These are phyloP conservation scores for Drosophila mettleri DNA, from an alignment of 2,888 invertebrate genomes.

Conservation along the genomic window DNA sequence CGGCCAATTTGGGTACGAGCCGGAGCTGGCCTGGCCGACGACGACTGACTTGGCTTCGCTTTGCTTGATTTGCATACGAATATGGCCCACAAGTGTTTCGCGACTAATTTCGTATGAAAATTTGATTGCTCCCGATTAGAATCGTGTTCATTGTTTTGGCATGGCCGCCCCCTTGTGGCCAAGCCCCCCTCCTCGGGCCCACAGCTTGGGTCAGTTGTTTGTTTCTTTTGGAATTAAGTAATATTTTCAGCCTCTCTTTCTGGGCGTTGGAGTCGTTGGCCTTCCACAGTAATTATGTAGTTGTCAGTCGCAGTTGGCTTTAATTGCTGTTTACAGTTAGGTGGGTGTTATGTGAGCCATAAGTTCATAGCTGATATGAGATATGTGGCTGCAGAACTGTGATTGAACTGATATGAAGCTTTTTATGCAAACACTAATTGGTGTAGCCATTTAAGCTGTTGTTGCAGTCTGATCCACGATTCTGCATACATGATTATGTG, in stretches of 20 bases:
- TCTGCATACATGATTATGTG: not conserved
- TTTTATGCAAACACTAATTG: slow-evolving; percentile 29
- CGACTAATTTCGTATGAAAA: slow-evolving; percentile 79
- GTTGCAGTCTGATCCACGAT: slow-evolving; percentile 2
- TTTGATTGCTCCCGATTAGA: slow-evolving; percentile 78
- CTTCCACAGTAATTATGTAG: slow-evolving; percentile 55
- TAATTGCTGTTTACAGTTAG: slow-evolving; percentile 55
- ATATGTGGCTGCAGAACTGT: slow-evolving; percentile 5
- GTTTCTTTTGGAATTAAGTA: slow-evolving; percentile 52
- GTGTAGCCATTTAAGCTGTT: not conserved
- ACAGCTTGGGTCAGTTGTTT: slow-evolving; percentile 12
- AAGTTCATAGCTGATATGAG: not conserved
- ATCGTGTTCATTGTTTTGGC: slow-evolving; percentile 77
- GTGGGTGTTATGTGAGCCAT: slow-evolving; percentile 40
- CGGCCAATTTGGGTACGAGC: slow-evolving; percentile 62
- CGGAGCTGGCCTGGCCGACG: slow-evolving; percentile 23
- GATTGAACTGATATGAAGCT: slow-evolving; percentile 29
- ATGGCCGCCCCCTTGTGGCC: not conserved
- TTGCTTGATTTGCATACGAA: slow-evolving; percentile 71
- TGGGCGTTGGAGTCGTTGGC: slow-evolving; percentile 42
- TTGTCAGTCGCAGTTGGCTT: slow-evolving; percentile 49
- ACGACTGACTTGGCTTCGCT: too few relatives aligned
- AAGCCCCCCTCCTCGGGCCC: not conserved
- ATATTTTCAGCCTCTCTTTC: slow-evolving; percentile 27
- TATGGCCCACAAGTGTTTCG: slow-evolving; percentile 74